Percentiles rank a stretch among this genome's conserved stretches.
phyloP scores from a whole-genome alignment of 2,113 vertebrate species.

The Tachysurus fulvidraco region DNA sequence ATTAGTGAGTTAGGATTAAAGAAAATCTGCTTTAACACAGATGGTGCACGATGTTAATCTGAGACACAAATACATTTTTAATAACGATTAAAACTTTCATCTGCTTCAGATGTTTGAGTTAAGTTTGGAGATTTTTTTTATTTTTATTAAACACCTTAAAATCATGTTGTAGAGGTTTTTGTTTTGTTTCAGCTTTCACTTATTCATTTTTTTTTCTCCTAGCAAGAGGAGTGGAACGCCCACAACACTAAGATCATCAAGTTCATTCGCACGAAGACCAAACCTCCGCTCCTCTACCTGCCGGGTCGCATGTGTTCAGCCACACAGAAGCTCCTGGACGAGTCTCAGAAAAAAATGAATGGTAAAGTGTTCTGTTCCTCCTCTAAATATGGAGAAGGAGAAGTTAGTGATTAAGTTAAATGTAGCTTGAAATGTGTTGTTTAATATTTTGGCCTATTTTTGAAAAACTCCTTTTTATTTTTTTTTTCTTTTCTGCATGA shows the following conservation, averaged over 20 bases:
- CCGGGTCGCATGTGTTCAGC: conserved; percentile 95
- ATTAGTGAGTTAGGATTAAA: not conserved
- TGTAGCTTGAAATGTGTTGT: not conserved
- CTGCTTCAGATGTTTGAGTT: not conserved
- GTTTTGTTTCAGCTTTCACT: not conserved
- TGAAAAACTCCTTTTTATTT: no score
- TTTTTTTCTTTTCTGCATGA: not conserved
- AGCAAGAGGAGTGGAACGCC: conserved; percentile 99
- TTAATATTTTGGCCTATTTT: not conserved
- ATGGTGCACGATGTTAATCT: not conserved
- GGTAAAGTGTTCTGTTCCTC: conserved; percentile 66
- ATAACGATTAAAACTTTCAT: not conserved
- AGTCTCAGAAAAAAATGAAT: conserved; percentile 97
- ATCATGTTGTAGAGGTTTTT: not conserved
- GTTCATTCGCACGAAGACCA: conserved; percentile 94
- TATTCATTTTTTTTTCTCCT: conserved; percentile 43
- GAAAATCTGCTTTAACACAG: not conserved
- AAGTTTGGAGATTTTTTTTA: no score
- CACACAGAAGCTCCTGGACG: conserved; percentile 92
- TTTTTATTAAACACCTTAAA: not conserved
- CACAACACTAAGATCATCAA: conserved; percentile 94
- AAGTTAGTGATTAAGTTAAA: not conserved
- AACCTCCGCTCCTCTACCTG: conserved; percentile 91
- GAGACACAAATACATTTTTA: no score
- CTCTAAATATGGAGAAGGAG: not conserved